These are phyloP conservation scores for Melanerpes aurifrons DNA, from an alignment of 2,113 vertebrate genomes.

Conservation along the genomic window DNA sequence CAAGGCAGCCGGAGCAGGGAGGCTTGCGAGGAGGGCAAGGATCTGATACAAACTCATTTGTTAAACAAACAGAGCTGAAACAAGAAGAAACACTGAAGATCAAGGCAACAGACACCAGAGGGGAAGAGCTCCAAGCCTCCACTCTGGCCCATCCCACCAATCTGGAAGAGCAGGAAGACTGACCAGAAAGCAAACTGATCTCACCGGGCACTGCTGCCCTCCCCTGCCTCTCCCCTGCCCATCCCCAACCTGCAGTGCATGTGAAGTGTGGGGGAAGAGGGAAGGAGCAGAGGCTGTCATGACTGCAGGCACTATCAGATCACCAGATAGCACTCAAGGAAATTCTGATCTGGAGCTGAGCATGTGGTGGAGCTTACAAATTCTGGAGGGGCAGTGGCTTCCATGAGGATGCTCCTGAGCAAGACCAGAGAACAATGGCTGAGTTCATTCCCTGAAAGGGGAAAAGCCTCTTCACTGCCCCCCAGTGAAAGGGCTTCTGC, in stretches of 20 bases:
- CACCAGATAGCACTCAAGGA: slow-evolving; percentile 23
- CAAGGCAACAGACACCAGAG: not conserved
- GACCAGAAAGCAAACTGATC: slow-evolving; percentile 3
- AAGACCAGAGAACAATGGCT: slow-evolving; percentile 17
- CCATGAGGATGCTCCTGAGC: not conserved
- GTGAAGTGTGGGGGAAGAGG: not conserved
- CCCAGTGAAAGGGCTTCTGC: slow-evolving; percentile 10
- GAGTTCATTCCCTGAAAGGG: slow-evolving; percentile 20
- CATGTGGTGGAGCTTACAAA: not conserved
- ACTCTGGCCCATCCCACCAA: not conserved
- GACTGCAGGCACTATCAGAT: not conserved
- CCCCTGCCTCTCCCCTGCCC: not conserved
- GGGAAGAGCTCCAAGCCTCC: not conserved
- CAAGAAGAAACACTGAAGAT: not conserved
- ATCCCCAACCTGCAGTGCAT: not conserved
- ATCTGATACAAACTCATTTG: slow-evolving; percentile 10
- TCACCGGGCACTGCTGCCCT: not conserved
- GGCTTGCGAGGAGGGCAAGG: not conserved
- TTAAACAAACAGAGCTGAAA: slow-evolving; percentile 63
- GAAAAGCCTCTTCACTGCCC: slow-evolving; percentile 18
- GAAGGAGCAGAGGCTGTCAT: not conserved
- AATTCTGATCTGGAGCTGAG: not conserved
- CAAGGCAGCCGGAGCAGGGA: not conserved
- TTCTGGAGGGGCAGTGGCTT: not conserved
- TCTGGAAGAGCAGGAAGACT: not conserved